Conservation (phyloP, 2,797 vertebrate genomes). For the Balearica regulorum region DNA sequence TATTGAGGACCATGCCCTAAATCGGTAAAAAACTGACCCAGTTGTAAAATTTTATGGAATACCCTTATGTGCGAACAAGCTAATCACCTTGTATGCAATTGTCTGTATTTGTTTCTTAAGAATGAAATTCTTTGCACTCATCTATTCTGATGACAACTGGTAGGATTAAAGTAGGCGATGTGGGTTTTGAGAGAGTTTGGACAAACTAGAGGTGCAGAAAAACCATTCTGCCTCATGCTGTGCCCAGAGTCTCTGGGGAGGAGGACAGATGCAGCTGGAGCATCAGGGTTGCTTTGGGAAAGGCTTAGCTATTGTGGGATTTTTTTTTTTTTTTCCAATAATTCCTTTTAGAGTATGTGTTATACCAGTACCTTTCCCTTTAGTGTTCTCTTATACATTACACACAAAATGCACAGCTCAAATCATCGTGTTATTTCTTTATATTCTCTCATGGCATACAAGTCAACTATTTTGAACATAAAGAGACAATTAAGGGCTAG, state of each 20-base stretch:
- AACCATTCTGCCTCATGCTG: background rate
- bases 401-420: background rate
- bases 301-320: background rate
- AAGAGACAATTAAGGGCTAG: background rate
- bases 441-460: background rate
- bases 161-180: background rate
- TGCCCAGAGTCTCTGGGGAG: background rate
- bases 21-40: background rate
- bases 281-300: background rate
- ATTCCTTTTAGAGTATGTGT: background rate
- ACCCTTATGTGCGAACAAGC: background rate
- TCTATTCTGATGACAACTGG: background rate
- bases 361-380: background rate
- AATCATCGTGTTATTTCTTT: background rate
- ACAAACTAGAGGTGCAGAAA: background rate
- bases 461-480: background rate
- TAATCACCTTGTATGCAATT: background rate
- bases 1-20: background rate
- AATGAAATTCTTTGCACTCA: background rate
- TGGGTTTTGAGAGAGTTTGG: background rate
- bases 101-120: background rate
- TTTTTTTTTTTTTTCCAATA: background rate
- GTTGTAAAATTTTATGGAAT: background rate
- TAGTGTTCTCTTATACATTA: background rate
- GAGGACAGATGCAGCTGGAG: background rate